phyloP scores from a whole-genome alignment of 2,113 vertebrate species.

The Burhinus bistriatus region DNA sequence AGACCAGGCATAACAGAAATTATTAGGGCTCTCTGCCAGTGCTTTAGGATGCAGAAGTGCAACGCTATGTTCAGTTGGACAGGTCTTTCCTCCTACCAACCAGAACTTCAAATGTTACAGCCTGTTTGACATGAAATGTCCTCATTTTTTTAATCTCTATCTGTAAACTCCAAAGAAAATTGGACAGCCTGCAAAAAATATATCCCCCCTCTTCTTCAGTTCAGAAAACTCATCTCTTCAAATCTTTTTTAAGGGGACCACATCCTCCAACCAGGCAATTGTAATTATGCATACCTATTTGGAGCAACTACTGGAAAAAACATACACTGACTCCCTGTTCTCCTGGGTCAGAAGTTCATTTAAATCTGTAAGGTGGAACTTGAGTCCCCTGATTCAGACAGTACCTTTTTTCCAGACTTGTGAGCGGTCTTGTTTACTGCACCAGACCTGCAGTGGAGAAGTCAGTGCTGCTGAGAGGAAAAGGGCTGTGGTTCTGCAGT shows the following conservation, averaged over 20 bases:
- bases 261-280: background rate
- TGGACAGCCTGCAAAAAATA: background rate
- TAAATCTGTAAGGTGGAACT: background rate
- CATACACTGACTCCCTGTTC: accelerated
- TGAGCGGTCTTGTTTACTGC: background rate
- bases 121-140: background rate
- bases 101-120: background rate
- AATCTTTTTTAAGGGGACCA: background rate
- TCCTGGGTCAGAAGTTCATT: background rate
- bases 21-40: background rate
- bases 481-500: background rate
- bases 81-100: background rate
- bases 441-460: background rate
- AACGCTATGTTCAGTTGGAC: background rate
- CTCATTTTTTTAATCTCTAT: background rate
- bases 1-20: background rate
- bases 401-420: background rate
- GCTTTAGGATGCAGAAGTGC: background rate
- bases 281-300: background rate
- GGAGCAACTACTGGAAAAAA: background rate
- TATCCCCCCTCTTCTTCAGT: background rate
- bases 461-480: background rate
- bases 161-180: background rate
- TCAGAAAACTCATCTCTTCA: background rate
- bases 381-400: background rate